Base-by-base conservation (phyloP, 1,140 invertebrate genomes). In the Nephila pilipes region DNA sequence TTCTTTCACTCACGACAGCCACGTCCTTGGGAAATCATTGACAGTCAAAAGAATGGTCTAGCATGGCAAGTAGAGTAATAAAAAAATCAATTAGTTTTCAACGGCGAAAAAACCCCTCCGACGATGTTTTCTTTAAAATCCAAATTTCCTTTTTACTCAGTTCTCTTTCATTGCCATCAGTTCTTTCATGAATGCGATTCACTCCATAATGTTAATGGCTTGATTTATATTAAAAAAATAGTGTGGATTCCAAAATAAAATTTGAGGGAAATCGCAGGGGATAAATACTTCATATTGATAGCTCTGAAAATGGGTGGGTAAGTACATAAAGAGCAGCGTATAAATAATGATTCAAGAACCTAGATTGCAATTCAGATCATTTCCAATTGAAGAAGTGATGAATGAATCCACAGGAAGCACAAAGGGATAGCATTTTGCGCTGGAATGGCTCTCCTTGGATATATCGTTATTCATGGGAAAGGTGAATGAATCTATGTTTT, bases 61-160 rank as follows among this genome's bases (percentile, higher is more conserved):
- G 69, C 69, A 32, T 75, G 16, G 69, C 32, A 16, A 36, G 69
- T 29, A 32, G 69, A 75, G 36, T 75, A 75, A 75, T 75, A 75
- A 75, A 69, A 75, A 75, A 75, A 75, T 75, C 69, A 75, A 75
- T 75, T 75, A 75, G 69, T 75, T 75, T 75, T 32, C 69, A 75
- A 36, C 32, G 25, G 18, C 69, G 32, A 75, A n/a, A n/a, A n/a
- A n/a, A 75, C 69, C 36, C 16, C 69, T 36, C 69, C 3, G 32
- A 36, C 29, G 29, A 32, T 20, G 69, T 75, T 75, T 75, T 75
- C 69, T 75, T 75, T 18, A 75, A 75, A 75, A 75, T 75, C 25
- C 29, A 75, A 3, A 12, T 75, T 75, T 75, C 29, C 29, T 75
- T 75, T n/a, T 32, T 18, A 32, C 18, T 3, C 29, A 36, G 69